phyloP scores from a whole-genome alignment of 1,140 invertebrate species.

The Brachionus koreanus region DNA sequence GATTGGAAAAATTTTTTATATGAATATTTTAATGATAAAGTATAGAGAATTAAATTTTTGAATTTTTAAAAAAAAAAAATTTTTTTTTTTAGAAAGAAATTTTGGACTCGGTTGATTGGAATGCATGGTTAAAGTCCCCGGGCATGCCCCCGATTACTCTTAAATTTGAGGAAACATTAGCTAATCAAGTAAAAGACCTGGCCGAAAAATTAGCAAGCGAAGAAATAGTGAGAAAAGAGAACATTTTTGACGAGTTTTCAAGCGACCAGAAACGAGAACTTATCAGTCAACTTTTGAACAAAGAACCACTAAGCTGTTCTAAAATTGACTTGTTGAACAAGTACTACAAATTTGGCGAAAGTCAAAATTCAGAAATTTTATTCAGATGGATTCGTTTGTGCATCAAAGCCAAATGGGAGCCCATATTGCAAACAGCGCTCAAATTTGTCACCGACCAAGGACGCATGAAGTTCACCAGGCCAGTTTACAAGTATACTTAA shows the following conservation, averaged over 20 bases:
- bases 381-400: slow-evolving; percentile 34
- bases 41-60: not conserved
- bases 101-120: slow-evolving; percentile 35
- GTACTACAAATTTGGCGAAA: slow-evolving; percentile 32
- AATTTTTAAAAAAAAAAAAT: not conserved
- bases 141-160: slow-evolving; percentile 36
- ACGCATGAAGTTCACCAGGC: slow-evolving; percentile 38
- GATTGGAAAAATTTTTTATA: slow-evolving; percentile 38
- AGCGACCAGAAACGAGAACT: slow-evolving; percentile 33
- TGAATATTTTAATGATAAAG: slow-evolving; percentile 22
- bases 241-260: not conserved
- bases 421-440: not conserved
- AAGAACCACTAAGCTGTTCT: not conserved
- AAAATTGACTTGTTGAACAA: slow-evolving; percentile 28
- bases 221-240: not conserved
- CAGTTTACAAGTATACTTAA: slow-evolving; percentile 34
- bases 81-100: slow-evolving; percentile 1
- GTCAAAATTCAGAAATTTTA: slow-evolving; percentile 43
- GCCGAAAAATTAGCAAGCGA: not conserved
- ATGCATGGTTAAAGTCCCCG: slow-evolving; percentile 19
- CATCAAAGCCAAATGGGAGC: slow-evolving; percentile 20
- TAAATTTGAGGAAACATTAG: slow-evolving; percentile 29
- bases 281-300: slow-evolving; percentile 21
- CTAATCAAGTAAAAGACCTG: slow-evolving; percentile 38
- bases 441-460: slow-evolving; percentile 40